These are phyloP conservation scores for Drosophila helvetica DNA, from an alignment of 2,888 invertebrate genomes.

Conservation along the genomic window DNA sequence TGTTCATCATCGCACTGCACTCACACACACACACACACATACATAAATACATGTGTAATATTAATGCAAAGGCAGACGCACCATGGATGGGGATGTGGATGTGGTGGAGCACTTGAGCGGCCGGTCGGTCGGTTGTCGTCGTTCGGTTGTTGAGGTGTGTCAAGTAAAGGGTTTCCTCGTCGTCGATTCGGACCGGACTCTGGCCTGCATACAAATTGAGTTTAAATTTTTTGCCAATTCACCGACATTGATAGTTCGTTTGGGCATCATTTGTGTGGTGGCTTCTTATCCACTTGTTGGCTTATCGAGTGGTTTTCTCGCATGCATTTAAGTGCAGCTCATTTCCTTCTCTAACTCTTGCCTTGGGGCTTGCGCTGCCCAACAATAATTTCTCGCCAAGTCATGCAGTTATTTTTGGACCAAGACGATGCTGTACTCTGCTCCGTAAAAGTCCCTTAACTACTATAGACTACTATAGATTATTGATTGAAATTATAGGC, in stretches of 20 bases:
- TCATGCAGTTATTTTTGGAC: conserved; percentile 70
- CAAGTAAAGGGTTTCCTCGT: conserved; percentile 77
- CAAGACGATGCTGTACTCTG: conserved; percentile 44
- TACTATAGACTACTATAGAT: too few relatives aligned
- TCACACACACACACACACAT: conserved; percentile 13
- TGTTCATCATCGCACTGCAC: conserved; percentile 49
- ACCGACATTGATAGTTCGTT: conserved; percentile 81
- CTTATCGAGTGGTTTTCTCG: conserved; percentile 77
- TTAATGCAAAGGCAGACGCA: conserved; percentile 72
- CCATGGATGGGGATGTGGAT: conserved; percentile 14
- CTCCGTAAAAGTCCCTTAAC: neutral
- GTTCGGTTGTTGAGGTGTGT: conserved; percentile 75
- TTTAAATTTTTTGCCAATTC: conserved; percentile 79
- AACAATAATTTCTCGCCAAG: conserved; percentile 56
- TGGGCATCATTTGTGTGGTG: conserved; percentile 79
- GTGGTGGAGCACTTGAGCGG: conserved; percentile 65
- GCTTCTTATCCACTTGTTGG: conserved; percentile 80
- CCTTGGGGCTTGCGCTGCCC: conserved; percentile 40
- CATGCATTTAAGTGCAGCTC: conserved; percentile 77
- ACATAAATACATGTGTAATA: conserved; percentile 19
- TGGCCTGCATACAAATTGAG: conserved; percentile 77
- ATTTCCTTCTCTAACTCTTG: conserved; percentile 73
- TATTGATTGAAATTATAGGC: neutral
- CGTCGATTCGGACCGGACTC: conserved; percentile 13
- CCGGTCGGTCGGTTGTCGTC: conserved; percentile 28